Evolutionary conservation across 2,113 vertebrate genomes (phyloP).

Genomic region (Crypturellus undulatus): DNA sequence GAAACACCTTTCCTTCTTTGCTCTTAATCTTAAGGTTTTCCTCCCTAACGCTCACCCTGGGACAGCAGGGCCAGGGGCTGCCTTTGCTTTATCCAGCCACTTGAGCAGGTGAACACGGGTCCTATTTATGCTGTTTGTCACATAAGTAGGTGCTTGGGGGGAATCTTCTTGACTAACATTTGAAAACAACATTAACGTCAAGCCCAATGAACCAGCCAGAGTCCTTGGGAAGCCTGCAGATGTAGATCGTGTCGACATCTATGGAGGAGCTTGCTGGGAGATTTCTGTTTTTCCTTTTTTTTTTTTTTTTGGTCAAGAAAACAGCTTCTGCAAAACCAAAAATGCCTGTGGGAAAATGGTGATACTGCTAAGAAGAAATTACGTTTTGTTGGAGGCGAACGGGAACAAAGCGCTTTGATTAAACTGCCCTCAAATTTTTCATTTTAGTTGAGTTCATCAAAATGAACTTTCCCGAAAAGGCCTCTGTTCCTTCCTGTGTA

Average conservation of each 20-base stretch:
- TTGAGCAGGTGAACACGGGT: fast-evolving
- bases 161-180: background rate
- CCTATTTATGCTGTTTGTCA: background rate
- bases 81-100: background rate
- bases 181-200: background rate
- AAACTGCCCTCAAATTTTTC: background rate
- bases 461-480: background rate
- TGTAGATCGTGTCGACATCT: background rate
- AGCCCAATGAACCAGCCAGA: background rate
- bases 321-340: background rate
- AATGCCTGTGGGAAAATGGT: background rate
- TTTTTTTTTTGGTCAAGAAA: background rate
- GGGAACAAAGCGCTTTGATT: fast-evolving
- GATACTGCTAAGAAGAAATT: background rate
- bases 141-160: background rate
- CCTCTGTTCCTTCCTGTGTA: background rate
- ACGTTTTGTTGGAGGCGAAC: background rate
- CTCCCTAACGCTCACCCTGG: fast-evolving
- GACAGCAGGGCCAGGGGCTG: background rate
- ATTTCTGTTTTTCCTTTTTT: background rate
- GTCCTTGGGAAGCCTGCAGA: fast-evolving
- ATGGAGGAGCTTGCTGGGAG: background rate
- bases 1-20: background rate
- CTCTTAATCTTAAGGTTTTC: background rate
- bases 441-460: background rate